Percentiles rank a stretch among this genome's conserved stretches.
Conservation (phyloP, 2,888 invertebrate genomes). For the Polylopha cassiicola region DNA sequence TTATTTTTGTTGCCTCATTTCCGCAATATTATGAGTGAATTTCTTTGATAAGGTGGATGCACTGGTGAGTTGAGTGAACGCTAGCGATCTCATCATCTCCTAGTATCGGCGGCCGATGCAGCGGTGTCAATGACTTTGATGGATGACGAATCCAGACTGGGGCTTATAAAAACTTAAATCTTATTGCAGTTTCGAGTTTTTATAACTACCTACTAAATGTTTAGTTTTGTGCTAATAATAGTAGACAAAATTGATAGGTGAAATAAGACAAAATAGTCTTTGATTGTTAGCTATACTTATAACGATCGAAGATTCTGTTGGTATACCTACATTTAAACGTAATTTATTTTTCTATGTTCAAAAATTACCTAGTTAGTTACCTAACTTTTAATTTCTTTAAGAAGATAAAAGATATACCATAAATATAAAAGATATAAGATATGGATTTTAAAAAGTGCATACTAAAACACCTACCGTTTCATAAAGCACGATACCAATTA, state of each 20-base stretch:
- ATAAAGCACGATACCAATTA: too few relatives aligned
- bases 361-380: too few relatives aligned
- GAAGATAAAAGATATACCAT: too few relatives aligned
- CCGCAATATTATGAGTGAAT: slow-evolving; percentile 22
- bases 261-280: neutral
- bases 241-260: too few relatives aligned
- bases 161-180: slow-evolving; percentile 14
- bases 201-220: slow-evolving; percentile 1
- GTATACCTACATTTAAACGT: too few relatives aligned
- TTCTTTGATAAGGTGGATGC: slow-evolving; percentile 64
- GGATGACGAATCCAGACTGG: slow-evolving; percentile 63
- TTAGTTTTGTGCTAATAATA: slow-evolving; percentile 10
- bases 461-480: too few relatives aligned
- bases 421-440: too few relatives aligned
- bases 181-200: slow-evolving; percentile 15
- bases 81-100: slow-evolving; percentile 60
- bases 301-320: too few relatives aligned
- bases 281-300: neutral
- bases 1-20: slow-evolving; percentile 9
- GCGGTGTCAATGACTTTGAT: slow-evolving; percentile 71
- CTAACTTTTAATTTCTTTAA: too few relatives aligned
- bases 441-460: too few relatives aligned
- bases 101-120: slow-evolving; percentile 61
- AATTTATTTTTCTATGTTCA: too few relatives aligned
- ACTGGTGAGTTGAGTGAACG: slow-evolving; percentile 64